phyloP scores from a whole-genome alignment of 2,113 vertebrate species.

The Numenius arquata region DNA sequence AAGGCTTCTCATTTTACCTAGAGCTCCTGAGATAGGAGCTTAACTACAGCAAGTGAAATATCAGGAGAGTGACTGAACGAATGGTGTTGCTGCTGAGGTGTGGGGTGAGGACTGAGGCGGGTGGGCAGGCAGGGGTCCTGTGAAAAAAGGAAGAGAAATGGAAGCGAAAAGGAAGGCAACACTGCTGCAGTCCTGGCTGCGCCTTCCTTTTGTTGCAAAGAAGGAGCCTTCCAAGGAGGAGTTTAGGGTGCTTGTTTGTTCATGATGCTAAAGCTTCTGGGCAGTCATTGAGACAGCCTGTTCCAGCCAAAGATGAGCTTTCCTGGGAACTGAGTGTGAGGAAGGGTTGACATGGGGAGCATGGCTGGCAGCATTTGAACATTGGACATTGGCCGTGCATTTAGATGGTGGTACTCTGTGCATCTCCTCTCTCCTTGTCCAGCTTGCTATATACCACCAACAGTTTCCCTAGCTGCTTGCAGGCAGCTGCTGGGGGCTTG shows the following conservation, averaged over 20 bases:
- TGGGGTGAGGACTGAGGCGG: background rate
- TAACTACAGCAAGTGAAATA: slow-evolving; percentile 4
- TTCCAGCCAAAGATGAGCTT: background rate
- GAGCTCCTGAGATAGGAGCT: background rate
- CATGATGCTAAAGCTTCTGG: fast-evolving
- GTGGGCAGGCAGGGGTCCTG: background rate
- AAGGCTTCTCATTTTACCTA: background rate
- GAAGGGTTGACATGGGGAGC: background rate
- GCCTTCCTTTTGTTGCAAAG: background rate
- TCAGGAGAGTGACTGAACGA: background rate
- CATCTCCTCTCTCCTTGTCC: background rate
- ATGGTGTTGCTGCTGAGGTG: background rate
- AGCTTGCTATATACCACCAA: background rate
- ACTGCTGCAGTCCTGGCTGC: background rate
- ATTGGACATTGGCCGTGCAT: background rate
- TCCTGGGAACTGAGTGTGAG: background rate
- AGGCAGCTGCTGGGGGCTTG: background rate
- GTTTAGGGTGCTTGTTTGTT: background rate
- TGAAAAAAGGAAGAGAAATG: background rate
- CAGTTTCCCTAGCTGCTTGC: background rate
- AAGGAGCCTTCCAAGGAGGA: background rate
- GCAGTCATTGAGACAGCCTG: background rate
- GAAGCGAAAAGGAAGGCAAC: background rate
- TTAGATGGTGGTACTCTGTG: background rate
- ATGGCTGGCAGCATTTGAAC: background rate